These are phyloP conservation scores for Leptopterna dolabrata DNA, from an alignment of 2,888 invertebrate species.

Conservation along the genomic window DNA sequence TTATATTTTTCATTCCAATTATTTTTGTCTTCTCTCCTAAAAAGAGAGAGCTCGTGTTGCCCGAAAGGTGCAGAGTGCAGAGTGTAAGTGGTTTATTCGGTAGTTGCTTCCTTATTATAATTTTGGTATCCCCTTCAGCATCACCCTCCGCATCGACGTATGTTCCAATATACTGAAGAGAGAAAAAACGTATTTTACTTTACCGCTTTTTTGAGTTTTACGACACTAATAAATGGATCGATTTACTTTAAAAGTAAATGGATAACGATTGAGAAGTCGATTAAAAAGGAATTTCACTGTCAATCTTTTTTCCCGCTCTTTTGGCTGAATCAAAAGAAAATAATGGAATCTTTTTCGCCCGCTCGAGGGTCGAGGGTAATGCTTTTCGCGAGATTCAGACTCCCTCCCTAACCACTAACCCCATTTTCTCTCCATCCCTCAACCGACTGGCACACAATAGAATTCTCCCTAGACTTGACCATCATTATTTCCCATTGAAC, in stretches of 20 bases:
- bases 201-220: too few species aligned
- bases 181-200: too few species aligned
- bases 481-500: constrained; percentile 15
- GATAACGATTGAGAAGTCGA: background rate
- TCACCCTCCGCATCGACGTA: too few species aligned
- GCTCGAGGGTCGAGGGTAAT: background rate
- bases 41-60: too few species aligned
- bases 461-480: constrained; percentile 18
- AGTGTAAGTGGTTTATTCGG: too few species aligned
- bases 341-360: background rate
- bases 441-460: background rate
- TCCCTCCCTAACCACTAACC: background rate
- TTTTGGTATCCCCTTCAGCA: too few species aligned
- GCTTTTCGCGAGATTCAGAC: background rate
- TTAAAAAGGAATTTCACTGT: background rate
- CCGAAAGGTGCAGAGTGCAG: too few species aligned
- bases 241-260: background rate
- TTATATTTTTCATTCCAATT: too few species aligned
- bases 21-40: too few species aligned
- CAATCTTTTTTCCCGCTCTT: background rate
- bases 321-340: background rate
- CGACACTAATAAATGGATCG: too few species aligned
- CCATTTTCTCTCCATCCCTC: background rate
- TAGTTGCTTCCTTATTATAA: too few species aligned
- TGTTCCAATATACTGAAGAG: too few species aligned